Evolutionary conservation across 1,140 invertebrate genomes (phyloP), one percentile per base, ranked within the genome.

Genomic region (Rhynchophorus ferrugineus): DNA sequence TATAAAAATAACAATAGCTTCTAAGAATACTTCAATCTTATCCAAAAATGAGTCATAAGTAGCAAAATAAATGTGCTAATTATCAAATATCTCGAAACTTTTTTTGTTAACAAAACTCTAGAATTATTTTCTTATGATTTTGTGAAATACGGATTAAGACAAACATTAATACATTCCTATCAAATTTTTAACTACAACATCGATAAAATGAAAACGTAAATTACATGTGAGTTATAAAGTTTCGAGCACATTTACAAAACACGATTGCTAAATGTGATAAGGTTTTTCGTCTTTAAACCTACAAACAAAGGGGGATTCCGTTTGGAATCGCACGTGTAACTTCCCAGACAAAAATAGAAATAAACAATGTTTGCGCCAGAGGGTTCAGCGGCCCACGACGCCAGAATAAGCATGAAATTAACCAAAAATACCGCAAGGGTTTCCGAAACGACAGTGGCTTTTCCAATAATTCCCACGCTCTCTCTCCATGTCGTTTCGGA

Each of bases 291-390:
- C 13, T 46, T 56, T 44, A 14, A 39, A 14, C 14, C 47, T 35
- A 44, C 53, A 59, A 59, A 61, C 60, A 61, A 61, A 61, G 60
- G 51, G 51, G 60, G 56, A 59, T 61, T 57, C 60, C 51, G 57
- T 54, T 29, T 35, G 46, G 44, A 38, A 48, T 29, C 38, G 33
- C 60, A 61, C 60, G 59, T 61, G 60, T 36, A 42, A 18, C 8
- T 8, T 6, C 11, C 17, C 35, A 16, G 13, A 20, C 20, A 42
- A 53, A 53, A 53, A 33, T 21, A 43, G 21, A 14, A 39, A 19
- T 29, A 36, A 51, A 34, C 24, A 38, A 34, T 44, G 20, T 21
- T 46, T 46, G 42, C 6, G n/a, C 19, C 24, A 11, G 13, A n/a
- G 14, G 35, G 17, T 39, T 44, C 17, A 43, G 39, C 5, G 14